These are phyloP conservation scores for Holacanthella duospinosa DNA, from an alignment of 2,888 invertebrate species.

Conservation along the genomic window DNA sequence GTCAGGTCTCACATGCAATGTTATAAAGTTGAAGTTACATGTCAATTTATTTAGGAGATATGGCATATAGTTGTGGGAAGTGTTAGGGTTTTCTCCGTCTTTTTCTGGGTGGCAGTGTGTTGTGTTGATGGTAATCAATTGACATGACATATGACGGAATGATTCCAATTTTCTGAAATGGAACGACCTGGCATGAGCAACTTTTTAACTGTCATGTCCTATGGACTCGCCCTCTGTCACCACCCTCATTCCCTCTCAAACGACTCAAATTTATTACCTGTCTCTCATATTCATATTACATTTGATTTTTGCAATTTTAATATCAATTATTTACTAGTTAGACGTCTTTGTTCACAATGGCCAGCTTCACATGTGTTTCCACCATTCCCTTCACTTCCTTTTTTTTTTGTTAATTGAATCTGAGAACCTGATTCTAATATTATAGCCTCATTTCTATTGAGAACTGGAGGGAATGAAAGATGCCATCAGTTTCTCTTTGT, in stretches of 20 bases:
- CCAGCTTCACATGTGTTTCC: too few species aligned
- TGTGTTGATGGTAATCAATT: conserved; percentile 1
- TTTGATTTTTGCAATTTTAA: too few species aligned
- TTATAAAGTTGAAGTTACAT: not conserved
- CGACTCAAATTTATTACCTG: too few species aligned
- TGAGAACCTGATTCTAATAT: not conserved
- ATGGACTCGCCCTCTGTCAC: not conserved
- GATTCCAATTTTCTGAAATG: not conserved
- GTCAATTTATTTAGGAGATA: conserved; percentile 1
- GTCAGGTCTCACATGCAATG: not conserved
- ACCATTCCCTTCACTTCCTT: too few species aligned
- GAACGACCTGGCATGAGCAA: not conserved
- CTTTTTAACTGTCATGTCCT: not conserved
- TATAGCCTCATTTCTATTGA: not conserved
- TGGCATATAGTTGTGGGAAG: too few species aligned
- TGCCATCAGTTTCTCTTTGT: not conserved
- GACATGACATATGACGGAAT: conserved; percentile 3
- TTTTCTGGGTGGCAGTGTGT: not conserved
- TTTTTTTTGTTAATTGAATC: too few species aligned
- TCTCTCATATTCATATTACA: too few species aligned
- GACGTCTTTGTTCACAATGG: too few species aligned
- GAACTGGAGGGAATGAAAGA: too few species aligned
- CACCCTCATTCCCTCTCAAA: too few species aligned
- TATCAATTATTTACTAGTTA: too few species aligned
- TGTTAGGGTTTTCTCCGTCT: not conserved